phyloP scores from a whole-genome alignment of 1,140 invertebrate species.

The Trichoplusia ni region DNA sequence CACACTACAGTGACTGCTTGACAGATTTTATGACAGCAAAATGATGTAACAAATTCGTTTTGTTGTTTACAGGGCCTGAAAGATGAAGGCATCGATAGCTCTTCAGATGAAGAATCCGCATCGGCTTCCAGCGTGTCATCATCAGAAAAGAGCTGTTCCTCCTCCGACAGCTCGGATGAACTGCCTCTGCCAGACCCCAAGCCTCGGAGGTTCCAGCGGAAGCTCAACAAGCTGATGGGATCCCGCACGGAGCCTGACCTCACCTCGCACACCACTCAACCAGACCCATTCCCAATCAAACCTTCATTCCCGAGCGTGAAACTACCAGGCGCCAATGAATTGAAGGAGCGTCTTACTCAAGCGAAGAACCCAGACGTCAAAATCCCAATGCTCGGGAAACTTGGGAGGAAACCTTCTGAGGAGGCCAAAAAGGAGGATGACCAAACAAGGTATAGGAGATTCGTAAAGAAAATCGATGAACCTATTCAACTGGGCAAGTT shows the following conservation, averaged over 20 bases:
- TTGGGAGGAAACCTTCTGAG: slow-evolving; percentile 63
- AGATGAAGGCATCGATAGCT: slow-evolving; percentile 80
- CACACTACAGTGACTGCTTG: too few species aligned
- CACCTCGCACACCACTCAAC: slow-evolving; percentile 52
- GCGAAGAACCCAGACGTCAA: slow-evolving; percentile 65
- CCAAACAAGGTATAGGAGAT: slow-evolving; percentile 50
- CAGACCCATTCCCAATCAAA: slow-evolving; percentile 41
- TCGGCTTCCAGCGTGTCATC: slow-evolving; percentile 74
- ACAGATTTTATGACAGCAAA: too few species aligned
- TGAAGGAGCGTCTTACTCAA: slow-evolving; percentile 67
- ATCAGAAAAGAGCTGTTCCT: slow-evolving; percentile 78
- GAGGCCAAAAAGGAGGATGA: slow-evolving; percentile 62
- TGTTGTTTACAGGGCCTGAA: slow-evolving; percentile 71
- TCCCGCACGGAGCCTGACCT: slow-evolving; percentile 77
- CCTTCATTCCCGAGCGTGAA: slow-evolving; percentile 57
- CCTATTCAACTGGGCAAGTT: slow-evolving; percentile 72
- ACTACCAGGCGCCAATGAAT: slow-evolving; percentile 65
- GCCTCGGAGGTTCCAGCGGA: slow-evolving; percentile 64
- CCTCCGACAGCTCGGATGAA: slow-evolving; percentile 74
- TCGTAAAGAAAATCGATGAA: slow-evolving; percentile 65
- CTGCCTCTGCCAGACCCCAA: slow-evolving; percentile 62
- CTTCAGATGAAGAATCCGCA: slow-evolving; percentile 76
- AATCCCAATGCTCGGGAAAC: slow-evolving; percentile 62
- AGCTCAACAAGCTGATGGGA: slow-evolving; percentile 74
- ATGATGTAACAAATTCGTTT: background rate